These are phyloP conservation scores for Botia almorhae DNA, from an alignment of 2,797 vertebrate genomes.

Conservation along the genomic window DNA sequence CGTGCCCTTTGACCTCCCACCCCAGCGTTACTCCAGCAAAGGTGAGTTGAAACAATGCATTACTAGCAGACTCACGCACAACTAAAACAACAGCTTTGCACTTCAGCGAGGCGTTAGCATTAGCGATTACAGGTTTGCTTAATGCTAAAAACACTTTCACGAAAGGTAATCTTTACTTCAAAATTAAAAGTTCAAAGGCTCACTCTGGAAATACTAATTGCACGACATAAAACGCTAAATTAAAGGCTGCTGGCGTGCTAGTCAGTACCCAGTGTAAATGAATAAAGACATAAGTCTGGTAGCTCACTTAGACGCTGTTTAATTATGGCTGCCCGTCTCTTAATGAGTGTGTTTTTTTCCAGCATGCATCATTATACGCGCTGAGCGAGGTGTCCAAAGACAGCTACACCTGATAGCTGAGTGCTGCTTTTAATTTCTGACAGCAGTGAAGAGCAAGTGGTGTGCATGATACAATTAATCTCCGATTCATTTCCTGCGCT, in stretches of 20 bases:
- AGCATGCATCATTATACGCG: constrained; percentile 18
- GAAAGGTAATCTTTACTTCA: constrained; percentile 40
- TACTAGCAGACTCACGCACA: background rate
- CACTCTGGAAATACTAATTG: constrained; percentile 19
- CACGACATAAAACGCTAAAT: background rate
- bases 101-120: background rate
- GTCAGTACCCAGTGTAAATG: background rate
- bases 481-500: constrained; percentile 10
- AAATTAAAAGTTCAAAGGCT: constrained; percentile 18
- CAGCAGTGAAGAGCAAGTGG: constrained; percentile 15
- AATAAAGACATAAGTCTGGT: background rate
- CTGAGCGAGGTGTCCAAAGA: constrained; percentile 35
- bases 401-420: background rate
- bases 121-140: constrained; percentile 28
- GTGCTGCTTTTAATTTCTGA: constrained; percentile 32
- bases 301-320: constrained; percentile 3
- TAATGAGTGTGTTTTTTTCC: constrained; percentile 13
- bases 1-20: constrained; percentile 81
- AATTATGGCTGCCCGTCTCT: background rate
- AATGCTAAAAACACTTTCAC: constrained; percentile 19
- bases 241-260: constrained; percentile 6
- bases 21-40: constrained; percentile 72
- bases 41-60: constrained; percentile 64
- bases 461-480: constrained; percentile 18
- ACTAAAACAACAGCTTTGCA: constrained; percentile 3